Conservation (phyloP, 2,113 vertebrate genomes). For the Mugil cephalus region DNA sequence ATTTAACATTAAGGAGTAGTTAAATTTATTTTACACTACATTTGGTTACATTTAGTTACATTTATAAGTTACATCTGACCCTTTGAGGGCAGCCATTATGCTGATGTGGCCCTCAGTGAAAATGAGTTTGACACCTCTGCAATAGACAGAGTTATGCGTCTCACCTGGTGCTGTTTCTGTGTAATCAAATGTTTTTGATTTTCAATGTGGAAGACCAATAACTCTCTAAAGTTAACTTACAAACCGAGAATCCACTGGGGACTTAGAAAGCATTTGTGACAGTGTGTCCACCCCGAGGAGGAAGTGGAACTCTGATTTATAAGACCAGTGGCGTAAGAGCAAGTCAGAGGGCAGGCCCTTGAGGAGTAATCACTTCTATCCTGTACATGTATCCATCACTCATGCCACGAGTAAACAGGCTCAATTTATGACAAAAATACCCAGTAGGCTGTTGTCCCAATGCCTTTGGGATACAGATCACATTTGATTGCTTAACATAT, state of each 20-base stretch:
- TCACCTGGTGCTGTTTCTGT: constrained; percentile 10
- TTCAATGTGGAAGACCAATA: constrained; percentile 45
- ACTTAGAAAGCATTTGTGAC: constrained; percentile 28
- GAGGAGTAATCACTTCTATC: constrained; percentile 46
- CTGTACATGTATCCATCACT: constrained; percentile 33
- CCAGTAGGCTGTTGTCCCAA: neutral
- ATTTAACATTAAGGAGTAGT: too few species aligned
- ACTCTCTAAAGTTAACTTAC: constrained; percentile 41
- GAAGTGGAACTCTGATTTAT: constrained; percentile 59
- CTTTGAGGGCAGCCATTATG: too few species aligned
- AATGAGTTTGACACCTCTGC: too few species aligned
- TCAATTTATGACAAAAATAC: constrained; percentile 26
- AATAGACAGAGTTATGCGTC: constrained; percentile 26
- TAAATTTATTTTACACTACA: too few species aligned
- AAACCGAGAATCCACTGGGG: constrained; percentile 37
- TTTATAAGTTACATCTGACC: too few species aligned
- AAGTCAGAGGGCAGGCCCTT: constrained; percentile 37
- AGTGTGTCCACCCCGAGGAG: constrained; percentile 26
- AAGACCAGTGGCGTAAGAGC: constrained; percentile 30
- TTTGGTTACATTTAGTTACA: too few species aligned
- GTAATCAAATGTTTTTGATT: constrained; percentile 32
- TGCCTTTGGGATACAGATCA: neutral
- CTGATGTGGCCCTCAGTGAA: too few species aligned
- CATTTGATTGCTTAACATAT: constrained; percentile 5
- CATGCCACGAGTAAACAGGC: constrained; percentile 34